Evolutionary conservation across 2,888 invertebrate genomes (phyloP).

Genomic region (Lycophotia porphyrea): DNA sequence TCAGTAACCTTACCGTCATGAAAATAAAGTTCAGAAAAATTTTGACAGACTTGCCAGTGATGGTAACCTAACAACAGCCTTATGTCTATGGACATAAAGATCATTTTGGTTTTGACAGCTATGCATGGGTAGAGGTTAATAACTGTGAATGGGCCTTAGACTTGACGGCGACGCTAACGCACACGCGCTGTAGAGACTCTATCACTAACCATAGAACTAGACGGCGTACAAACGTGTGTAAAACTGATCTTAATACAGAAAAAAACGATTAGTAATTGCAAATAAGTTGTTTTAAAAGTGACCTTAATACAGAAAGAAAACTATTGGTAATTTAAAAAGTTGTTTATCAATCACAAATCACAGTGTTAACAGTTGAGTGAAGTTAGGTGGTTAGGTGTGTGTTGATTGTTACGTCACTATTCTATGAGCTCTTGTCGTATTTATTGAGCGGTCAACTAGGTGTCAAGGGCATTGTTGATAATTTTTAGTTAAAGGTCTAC

Average conservation of each 20-base stretch:
- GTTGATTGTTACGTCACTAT: background rate
- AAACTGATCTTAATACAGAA: background rate
- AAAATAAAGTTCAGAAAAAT: background rate
- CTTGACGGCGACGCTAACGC: background rate
- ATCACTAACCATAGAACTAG: constrained; percentile 1
- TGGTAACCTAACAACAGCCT: background rate
- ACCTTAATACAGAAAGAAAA: background rate
- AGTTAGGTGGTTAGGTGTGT: background rate
- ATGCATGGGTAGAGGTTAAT: background rate
- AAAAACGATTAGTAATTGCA: background rate
- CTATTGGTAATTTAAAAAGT: background rate
- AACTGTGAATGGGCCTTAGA: background rate
- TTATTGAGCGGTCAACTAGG: background rate
- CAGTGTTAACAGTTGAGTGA: background rate
- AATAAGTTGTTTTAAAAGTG: background rate
- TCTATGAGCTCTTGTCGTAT: background rate
- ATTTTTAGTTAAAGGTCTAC: background rate
- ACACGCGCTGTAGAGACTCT: constrained; percentile 1
- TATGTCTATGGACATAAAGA: background rate
- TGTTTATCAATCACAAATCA: background rate
- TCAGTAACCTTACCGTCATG: too few relatives aligned
- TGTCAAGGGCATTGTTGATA: too few relatives aligned
- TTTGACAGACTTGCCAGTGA: background rate
- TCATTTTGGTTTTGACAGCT: background rate
- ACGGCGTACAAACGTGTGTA: background rate